Evolutionary conservation across 37 sponge, comb jelly and placozoan species (phyloP).

Genomic region (Halichondria panicea): DNA sequence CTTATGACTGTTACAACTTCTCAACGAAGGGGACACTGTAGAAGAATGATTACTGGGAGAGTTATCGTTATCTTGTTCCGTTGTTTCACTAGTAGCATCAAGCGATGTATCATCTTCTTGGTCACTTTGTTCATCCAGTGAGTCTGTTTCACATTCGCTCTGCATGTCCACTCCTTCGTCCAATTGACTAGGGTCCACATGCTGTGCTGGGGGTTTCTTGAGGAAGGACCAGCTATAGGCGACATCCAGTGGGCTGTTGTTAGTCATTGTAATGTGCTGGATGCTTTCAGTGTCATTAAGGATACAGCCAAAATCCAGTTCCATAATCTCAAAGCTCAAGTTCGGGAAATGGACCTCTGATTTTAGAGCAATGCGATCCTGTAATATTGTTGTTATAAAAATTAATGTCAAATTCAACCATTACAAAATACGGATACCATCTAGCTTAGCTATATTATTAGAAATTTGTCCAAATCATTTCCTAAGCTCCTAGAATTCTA

Average conservation of each 20-base stretch:
- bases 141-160: slow-evolving; percentile 66
- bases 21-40: too few relatives aligned
- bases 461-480: too few relatives aligned
- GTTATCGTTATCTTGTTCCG: neutral
- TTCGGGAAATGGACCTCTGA: slow-evolving; percentile 94
- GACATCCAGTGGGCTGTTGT: slow-evolving; percentile 84
- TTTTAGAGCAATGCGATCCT: slow-evolving; percentile 78
- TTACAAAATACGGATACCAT: neutral
- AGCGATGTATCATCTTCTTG: neutral
- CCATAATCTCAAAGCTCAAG: slow-evolving; percentile 66
- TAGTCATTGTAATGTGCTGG: slow-evolving; percentile 70
- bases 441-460: too few relatives aligned
- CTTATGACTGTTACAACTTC: too few relatives aligned
- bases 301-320: slow-evolving; percentile 93
- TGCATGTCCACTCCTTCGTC: slow-evolving; percentile 81
- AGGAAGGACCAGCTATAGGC: slow-evolving; percentile 90
- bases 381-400: neutral
- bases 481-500: too few relatives aligned
- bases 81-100: too few relatives aligned
- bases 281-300: slow-evolving; percentile 95
- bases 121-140: slow-evolving; percentile 7
- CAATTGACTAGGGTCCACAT: slow-evolving; percentile 36
- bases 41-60: neutral
- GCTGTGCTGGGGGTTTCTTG: slow-evolving; percentile 52
- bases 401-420: neutral